These are phyloP conservation scores for Cataglyphis altisquamis DNA, from an alignment of 2,888 invertebrate genomes.

Conservation along the genomic window DNA sequence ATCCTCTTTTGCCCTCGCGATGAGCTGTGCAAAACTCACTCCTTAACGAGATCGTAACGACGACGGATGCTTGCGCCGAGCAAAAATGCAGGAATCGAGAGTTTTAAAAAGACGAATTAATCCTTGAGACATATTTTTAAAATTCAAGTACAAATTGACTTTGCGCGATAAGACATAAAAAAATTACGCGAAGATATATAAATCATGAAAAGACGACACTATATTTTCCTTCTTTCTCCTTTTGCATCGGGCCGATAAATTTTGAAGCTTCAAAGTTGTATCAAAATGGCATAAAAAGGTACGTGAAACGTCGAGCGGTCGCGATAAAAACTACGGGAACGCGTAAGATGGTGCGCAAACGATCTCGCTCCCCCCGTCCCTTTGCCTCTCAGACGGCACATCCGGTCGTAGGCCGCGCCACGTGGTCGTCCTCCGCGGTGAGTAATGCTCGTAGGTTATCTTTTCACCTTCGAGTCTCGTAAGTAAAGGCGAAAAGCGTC, in stretches of 20 bases:
- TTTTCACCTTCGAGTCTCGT: constrained; percentile 84
- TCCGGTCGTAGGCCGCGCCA: constrained; percentile 51
- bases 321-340: constrained; percentile 47
- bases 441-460: constrained; percentile 85
- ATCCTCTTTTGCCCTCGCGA: constrained; percentile 77
- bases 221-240: not conserved
- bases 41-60: constrained; percentile 78
- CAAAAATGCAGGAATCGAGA: constrained; percentile 43
- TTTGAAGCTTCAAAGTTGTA: constrained; percentile 28
- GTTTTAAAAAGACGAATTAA: not conserved
- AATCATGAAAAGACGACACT: not conserved
- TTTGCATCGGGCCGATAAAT: constrained; percentile 32
- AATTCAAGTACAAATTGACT: not conserved
- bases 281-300: constrained; percentile 40
- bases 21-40: constrained; percentile 81
- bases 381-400: constrained; percentile 42
- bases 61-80: constrained; percentile 50
- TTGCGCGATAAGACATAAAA: not conserved
- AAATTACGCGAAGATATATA: not conserved
- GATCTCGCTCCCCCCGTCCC: constrained; percentile 27
- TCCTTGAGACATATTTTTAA: not conserved
- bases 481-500: constrained; percentile 79
- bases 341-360: constrained; percentile 33
- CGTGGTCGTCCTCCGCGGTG: constrained; percentile 70
- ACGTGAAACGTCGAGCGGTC: constrained; percentile 10